Base-by-base conservation (phyloP, 2,113 vertebrate genomes). In the Todiramphus saurophagus region DNA sequence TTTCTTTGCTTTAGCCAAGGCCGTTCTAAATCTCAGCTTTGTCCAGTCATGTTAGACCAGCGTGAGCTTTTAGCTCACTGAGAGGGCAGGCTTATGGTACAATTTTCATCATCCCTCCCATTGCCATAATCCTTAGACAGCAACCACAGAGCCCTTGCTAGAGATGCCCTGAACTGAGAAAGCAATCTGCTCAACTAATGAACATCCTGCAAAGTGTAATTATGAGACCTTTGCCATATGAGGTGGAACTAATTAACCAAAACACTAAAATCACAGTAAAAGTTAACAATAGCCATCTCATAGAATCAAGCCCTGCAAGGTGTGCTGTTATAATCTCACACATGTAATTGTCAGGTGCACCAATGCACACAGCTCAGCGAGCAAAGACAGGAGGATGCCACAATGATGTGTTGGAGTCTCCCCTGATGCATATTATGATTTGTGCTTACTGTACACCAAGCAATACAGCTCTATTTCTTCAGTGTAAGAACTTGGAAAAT, bases 221-320 rank as follows among this genome's bases (percentile, higher is more conserved):
- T 87, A 78, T 43, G 48, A 83, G 93, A 91, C 88, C 83, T 93
- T 96, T 68, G 68, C 56, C 93, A 87, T 50, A 72, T 88, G 91
- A 97, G 73, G 76, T 92, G 56, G 72, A 93, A 94, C 83, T 94
- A 95, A 96, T 92, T 94, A 95, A 87, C 80, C 56, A 60, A 96
- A 97, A 88, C 44, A 75, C 78, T 87, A 89, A 94, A 95, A 80
- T 95, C 81, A 44, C 50, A 39, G 55, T 69, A 73, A 55, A 94
- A 94, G 83, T 79, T 84, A 87, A 46, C 74, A 91, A 55, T 82
- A 89, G 77, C 79, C 86, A 62, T 50, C 60, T 76, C 50, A 53
- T 51, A 16, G 44, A 69, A 27, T 69, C 48, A 70, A 84, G 51
- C 16, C 73, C 70, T n/a, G 56, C 35, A 69, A 93, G 55, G 77